Base-by-base conservation (phyloP, 2,797 vertebrate species). In the Acanthiza pusilla region DNA sequence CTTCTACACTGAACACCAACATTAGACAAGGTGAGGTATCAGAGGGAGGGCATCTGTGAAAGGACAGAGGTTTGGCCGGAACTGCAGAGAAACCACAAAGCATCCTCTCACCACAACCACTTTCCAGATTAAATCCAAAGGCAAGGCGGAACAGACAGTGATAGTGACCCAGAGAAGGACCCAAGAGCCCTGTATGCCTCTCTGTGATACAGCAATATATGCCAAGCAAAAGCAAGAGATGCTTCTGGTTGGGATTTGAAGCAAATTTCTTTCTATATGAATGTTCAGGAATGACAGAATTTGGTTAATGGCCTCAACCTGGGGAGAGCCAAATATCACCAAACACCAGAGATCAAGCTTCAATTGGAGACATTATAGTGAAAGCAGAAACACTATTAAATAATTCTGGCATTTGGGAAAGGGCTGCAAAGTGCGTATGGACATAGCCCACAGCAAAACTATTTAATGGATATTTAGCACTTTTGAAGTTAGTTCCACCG, bases 321-420 rank as follows among this genome's bases (percentile, higher is more conserved):
- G 19, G 16, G 19, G 1, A 12, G 88, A 88, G 21, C 3, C 22
- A 74, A 83, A 47, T 91, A 85, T 26, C 51, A 36, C 11, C 58
- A 47, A 92, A 88, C 16, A 58, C 8, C 25, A 51, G 25, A 23
- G 14, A 30, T 60, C 30, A 88, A 75, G 21, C 26, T 84, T 38
- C n/a, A 62, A 6, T 13, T 66, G 16, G 20, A 76, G 29, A 19
- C 10, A 38, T 36, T 30, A 10, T 22, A 51, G 40, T 55, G 7
- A 66, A 91, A 86, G 14, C 29, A 94, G 58, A 87, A 91, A 82
- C 10, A 73, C 13, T 34, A 38, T 58, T 70, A 79, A 78, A 73
- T 45, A 85, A 76, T 89, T 89, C 30, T 73, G 51, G 27, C 50
- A 55, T 70, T 79, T 78, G 43, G 60, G 26, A 87, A 58, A 66